phyloP scores from a whole-genome alignment of 2,113 vertebrate genomes.

The Parus major region DNA sequence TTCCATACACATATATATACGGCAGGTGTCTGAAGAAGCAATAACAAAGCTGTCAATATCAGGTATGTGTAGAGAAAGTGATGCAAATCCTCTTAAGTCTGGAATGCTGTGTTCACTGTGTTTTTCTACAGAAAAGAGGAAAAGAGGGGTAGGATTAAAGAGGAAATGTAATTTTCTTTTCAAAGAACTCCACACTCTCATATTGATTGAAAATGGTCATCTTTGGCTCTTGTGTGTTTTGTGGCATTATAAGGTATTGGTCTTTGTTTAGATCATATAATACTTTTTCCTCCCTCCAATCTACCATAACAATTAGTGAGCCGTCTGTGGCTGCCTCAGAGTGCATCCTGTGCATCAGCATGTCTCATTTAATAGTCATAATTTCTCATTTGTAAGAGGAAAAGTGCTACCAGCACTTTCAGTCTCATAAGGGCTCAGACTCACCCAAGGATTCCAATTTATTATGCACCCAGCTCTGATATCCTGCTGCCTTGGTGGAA shows the following conservation, averaged over 20 bases:
- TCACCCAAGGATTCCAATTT: conserved; percentile 57
- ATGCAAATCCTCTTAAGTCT: background rate
- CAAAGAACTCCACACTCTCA: background rate
- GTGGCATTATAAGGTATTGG: background rate
- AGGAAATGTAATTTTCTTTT: background rate
- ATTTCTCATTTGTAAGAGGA: conserved; percentile 58
- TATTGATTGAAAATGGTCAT: background rate
- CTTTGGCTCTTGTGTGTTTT: conserved; percentile 2
- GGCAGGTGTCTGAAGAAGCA: background rate
- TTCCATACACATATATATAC: background rate
- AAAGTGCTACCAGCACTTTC: conserved; percentile 27
- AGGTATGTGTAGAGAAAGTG: background rate
- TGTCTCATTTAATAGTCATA: conserved; percentile 58
- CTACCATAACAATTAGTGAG: conserved; percentile 56
- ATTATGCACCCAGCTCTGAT: conserved; percentile 46
- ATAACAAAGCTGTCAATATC: background rate
- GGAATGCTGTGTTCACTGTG: background rate
- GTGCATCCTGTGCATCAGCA: conserved; percentile 61
- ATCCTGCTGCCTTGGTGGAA: conserved; percentile 46
- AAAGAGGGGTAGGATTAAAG: background rate
- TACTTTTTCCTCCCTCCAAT: conserved; percentile 41
- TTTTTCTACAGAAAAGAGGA: background rate
- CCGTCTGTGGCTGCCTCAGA: conserved; percentile 49
- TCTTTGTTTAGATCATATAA: conserved; percentile 38
- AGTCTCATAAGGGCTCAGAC: conserved; percentile 35